Conservation (phyloP, 1,140 invertebrate genomes). For the Drosophila saltans region DNA sequence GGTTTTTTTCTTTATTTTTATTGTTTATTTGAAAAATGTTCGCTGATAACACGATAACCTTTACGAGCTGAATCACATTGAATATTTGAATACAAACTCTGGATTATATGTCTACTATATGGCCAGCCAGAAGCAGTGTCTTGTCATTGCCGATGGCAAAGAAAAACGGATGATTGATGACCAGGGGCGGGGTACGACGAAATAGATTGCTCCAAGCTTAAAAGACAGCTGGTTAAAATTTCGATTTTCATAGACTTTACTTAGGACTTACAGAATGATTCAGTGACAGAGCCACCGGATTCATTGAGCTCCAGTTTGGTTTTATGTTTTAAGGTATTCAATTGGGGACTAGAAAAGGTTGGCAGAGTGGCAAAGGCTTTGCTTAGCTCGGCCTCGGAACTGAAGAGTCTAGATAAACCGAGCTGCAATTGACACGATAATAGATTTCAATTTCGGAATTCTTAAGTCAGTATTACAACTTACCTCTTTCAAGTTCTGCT, state of each 20-base stretch:
- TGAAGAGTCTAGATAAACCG: slow-evolving; percentile 57
- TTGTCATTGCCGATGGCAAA: slow-evolving; percentile 63
- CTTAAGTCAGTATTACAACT: too few relatives aligned
- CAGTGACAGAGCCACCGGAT: slow-evolving; percentile 37
- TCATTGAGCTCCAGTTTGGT: slow-evolving; percentile 50
- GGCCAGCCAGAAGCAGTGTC: slow-evolving; percentile 59
- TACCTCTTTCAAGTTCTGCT: slow-evolving; percentile 44
- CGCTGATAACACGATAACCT: slow-evolving; percentile 47
- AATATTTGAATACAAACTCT: neutral
- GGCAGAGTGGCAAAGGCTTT: slow-evolving; percentile 58
- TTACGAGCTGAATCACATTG: slow-evolving; percentile 8
- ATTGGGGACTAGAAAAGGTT: slow-evolving; percentile 59
- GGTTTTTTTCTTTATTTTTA: slow-evolving; percentile 32
- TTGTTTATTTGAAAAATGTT: slow-evolving; percentile 7
- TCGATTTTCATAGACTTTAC: neutral
- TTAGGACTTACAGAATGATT: slow-evolving; percentile 56
- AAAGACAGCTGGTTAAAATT: slow-evolving; percentile 45
- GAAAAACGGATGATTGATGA: slow-evolving; percentile 77
- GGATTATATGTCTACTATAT: slow-evolving; percentile 63
- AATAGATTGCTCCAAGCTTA: slow-evolving; percentile 55
- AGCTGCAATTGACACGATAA: too few relatives aligned
- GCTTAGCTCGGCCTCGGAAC: slow-evolving; percentile 43
- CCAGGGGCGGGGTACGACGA: slow-evolving; percentile 54
- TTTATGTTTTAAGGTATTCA: slow-evolving; percentile 59
- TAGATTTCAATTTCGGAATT: too few relatives aligned